phyloP scores from a whole-genome alignment of 2,888 invertebrate genomes.

The Adelognathus sp. region DNA sequence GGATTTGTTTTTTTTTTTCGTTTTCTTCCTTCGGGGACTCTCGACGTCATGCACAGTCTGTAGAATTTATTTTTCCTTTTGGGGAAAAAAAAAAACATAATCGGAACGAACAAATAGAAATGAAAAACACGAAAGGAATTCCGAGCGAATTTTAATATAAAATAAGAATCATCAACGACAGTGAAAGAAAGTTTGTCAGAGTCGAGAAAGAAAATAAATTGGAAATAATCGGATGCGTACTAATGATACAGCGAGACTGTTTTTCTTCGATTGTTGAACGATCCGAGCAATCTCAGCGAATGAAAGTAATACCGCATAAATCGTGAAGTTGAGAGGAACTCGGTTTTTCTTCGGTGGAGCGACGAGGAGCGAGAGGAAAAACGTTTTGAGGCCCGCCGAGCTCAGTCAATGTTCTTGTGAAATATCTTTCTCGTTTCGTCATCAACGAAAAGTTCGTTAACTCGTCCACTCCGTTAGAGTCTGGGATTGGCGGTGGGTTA shows the following conservation, averaged over 20 bases:
- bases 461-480: neutral
- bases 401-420: neutral
- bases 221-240: neutral
- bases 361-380: neutral
- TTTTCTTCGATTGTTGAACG: neutral
- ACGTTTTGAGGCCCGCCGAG: neutral
- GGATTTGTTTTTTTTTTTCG: too few relatives aligned
- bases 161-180: neutral
- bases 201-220: neutral
- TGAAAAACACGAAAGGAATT: neutral
- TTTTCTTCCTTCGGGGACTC: slow-evolving; percentile 9
- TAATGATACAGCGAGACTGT: neutral
- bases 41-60: slow-evolving; percentile 36
- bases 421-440: neutral
- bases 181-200: neutral
- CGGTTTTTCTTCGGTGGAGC: slow-evolving; percentile 13
- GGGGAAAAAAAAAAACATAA: neutral
- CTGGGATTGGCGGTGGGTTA: neutral
- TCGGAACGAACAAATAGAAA: neutral
- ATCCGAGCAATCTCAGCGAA: slow-evolving; percentile 16
- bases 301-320: slow-evolving; percentile 28
- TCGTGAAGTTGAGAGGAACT: slow-evolving; percentile 5
- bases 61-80: neutral
- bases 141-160: neutral
- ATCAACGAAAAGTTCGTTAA: slow-evolving; percentile 1